Conservation (phyloP, 1,140 invertebrate genomes). For the Papilio machaon region DNA sequence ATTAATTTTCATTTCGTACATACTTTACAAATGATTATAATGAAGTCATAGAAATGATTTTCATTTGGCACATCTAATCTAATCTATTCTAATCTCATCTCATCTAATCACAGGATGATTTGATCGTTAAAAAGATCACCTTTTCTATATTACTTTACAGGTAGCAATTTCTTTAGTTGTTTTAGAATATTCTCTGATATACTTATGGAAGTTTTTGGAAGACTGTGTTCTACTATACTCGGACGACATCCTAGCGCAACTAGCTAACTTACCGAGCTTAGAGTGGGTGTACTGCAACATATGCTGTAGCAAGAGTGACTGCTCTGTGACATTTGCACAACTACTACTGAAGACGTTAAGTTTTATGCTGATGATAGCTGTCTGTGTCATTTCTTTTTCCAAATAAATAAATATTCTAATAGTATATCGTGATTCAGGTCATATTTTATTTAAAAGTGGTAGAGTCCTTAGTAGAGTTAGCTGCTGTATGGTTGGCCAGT, state of each 20-base stretch:
- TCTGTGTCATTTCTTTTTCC: not conserved
- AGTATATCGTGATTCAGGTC: not conserved
- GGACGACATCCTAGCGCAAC: not conserved
- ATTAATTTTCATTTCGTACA: too few species aligned
- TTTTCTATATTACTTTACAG: constrained; percentile 4
- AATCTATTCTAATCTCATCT: not conserved
- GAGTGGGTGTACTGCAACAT: constrained; percentile 29
- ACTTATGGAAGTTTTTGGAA: constrained; percentile 28
- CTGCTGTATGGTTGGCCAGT: too few species aligned
- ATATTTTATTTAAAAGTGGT: too few species aligned
- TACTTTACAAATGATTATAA: too few species aligned
- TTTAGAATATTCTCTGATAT: constrained; percentile 27
- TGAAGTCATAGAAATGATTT: too few species aligned
- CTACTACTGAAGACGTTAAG: constrained; percentile 14
- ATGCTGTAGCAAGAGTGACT: constrained; percentile 21
- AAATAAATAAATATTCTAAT: not conserved
- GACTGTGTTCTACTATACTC: not conserved
- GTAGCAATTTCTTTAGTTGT: constrained; percentile 21
- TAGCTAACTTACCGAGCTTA: not conserved
- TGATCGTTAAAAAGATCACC: not conserved
- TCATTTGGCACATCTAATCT: not conserved
- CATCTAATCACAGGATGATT: not conserved
- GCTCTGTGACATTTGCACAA: constrained; percentile 8
- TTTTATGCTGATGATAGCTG: constrained; percentile 7
- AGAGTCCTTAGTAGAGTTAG: too few species aligned